These are phyloP conservation scores for Andrena praecox DNA, from an alignment of 2,888 invertebrate species.

Conservation along the genomic window DNA sequence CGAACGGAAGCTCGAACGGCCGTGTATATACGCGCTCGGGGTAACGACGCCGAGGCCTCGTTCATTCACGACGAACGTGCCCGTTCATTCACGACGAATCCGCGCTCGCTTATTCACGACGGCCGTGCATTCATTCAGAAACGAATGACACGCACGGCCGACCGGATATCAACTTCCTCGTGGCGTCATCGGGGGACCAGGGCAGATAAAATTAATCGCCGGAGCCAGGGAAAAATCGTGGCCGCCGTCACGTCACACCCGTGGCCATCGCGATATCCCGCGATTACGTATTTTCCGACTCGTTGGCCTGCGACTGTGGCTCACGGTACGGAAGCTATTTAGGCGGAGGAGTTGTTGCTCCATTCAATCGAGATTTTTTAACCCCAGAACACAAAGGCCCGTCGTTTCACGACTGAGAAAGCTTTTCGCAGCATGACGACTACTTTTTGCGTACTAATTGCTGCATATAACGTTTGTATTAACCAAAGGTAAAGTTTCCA, in stretches of 20 bases:
- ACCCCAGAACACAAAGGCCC: no score
- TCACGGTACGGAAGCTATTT: neutral
- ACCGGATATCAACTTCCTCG: slow-evolving; percentile 63
- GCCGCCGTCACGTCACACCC: slow-evolving; percentile 38
- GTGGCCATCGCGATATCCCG: slow-evolving; percentile 23
- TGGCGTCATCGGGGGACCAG: slow-evolving; percentile 48
- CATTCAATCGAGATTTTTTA: no score
- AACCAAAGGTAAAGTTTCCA: no score
- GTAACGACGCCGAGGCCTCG: neutral
- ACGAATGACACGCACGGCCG: slow-evolving; percentile 46
- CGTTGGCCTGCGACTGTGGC: slow-evolving; percentile 6
- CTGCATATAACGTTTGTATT: no score
- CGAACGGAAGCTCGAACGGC: slow-evolving; percentile 5
- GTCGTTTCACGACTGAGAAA: no score
- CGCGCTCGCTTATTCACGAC: slow-evolving; percentile 51
- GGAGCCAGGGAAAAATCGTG: slow-evolving; percentile 28
- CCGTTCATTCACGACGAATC: slow-evolving; percentile 40
- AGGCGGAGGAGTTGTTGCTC: no score
- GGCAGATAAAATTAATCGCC: slow-evolving; percentile 61
- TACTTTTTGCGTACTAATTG: no score
- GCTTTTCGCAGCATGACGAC: no score
- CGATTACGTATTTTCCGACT: slow-evolving; percentile 47
- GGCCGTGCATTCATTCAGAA: slow-evolving; percentile 56
- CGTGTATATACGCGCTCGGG: slow-evolving; percentile 7
- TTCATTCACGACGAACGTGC: slow-evolving; percentile 47